Conservation (phyloP, 2,888 invertebrate species). For the Torymus tubicola region DNA sequence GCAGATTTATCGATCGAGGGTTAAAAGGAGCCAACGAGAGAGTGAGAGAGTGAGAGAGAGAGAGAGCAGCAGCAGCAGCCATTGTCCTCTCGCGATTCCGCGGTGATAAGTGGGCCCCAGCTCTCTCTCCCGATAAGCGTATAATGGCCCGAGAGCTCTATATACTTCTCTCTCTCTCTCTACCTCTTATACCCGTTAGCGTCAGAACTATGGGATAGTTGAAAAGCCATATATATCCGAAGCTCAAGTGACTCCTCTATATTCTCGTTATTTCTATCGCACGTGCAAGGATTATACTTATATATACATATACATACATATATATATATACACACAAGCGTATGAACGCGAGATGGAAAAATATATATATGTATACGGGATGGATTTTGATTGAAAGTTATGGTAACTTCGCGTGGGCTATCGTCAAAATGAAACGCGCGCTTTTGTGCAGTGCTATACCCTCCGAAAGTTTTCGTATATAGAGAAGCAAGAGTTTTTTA, state of each 20-base stretch:
- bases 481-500: conserved; percentile 6
- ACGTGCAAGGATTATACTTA: background rate
- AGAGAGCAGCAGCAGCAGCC: conserved; percentile 24
- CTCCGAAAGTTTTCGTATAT: conserved; percentile 22
- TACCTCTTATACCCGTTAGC: conserved; percentile 8
- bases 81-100: conserved; percentile 58
- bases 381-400: conserved; percentile 54
- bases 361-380: conserved; percentile 20
- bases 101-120: conserved; percentile 58
- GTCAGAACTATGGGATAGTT: conserved; percentile 58
- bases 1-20: conserved; percentile 60
- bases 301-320: background rate
- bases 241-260: conserved; percentile 54
- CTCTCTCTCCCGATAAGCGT: conserved; percentile 53
- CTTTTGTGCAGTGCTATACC: conserved; percentile 11
- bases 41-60: too few species aligned
- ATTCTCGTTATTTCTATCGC: conserved; percentile 49
- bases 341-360: background rate
- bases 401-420: conserved; percentile 15
- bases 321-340: too few species aligned
- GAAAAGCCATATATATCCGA: conserved; percentile 57
- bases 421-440: conserved; percentile 46
- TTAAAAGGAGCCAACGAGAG: conserved; percentile 44
- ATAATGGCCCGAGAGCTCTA: conserved; percentile 49
- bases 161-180: conserved; percentile 17